Evolutionary conservation across 2,888 invertebrate species (phyloP).

Genomic region (Acrocyrtus sp.): DNA sequence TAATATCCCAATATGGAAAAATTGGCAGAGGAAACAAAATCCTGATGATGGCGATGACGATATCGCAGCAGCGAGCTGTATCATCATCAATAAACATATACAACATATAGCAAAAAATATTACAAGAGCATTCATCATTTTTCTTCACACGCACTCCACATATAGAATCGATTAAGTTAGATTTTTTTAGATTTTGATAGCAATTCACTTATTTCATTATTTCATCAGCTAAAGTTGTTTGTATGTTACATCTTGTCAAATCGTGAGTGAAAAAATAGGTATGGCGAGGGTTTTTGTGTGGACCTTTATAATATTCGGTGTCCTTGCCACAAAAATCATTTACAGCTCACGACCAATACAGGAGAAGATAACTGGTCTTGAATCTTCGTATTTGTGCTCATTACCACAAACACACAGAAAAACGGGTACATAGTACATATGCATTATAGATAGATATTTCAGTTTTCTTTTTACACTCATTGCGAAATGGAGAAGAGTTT

Average conservation of each 20-base stretch:
- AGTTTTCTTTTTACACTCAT: too few species aligned
- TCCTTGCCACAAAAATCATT: constrained; percentile 49
- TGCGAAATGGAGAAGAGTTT: too few species aligned
- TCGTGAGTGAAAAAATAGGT: constrained; percentile 48
- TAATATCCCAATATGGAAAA: constrained; percentile 33
- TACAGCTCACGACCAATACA: constrained; percentile 47
- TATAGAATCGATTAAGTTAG: constrained; percentile 18
- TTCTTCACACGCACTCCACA: not conserved
- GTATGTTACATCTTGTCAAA: constrained; percentile 39
- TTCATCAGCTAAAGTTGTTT: constrained; percentile 23
- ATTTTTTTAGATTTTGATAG: too few species aligned
- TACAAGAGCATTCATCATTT: not conserved
- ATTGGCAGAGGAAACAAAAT: not conserved
- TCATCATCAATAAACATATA: too few species aligned
- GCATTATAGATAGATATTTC: too few species aligned
- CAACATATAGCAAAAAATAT: too few species aligned
- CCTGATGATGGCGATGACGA: too few species aligned
- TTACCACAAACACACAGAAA: too few species aligned
- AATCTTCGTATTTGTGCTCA: too few species aligned
- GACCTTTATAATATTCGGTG: not conserved
- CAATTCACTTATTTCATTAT: constrained; percentile 20
- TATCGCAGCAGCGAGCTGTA: too few species aligned
- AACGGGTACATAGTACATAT: too few species aligned
- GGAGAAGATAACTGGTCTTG: too few species aligned
- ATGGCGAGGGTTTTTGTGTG: constrained; percentile 20